Evolutionary conservation across 2,113 vertebrate genomes (phyloP).

Genomic region (Mustela nigripes): DNA sequence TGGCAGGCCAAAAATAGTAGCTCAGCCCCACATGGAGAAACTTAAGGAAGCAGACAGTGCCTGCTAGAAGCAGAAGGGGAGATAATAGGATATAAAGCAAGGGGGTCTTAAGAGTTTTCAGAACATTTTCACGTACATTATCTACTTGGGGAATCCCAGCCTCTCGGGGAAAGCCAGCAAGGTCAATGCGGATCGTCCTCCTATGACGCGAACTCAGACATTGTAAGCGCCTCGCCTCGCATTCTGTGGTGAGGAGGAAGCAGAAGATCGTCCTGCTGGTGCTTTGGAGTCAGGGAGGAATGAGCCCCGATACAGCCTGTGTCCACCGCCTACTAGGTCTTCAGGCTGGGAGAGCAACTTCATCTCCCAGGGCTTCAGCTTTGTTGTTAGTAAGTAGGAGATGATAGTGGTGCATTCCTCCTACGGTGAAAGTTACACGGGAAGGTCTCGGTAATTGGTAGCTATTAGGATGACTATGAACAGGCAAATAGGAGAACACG

Average conservation of each 20-base stretch:
- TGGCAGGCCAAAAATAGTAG: conserved; percentile 73
- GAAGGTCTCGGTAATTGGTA: neutral
- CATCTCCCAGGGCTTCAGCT: neutral
- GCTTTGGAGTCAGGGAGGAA: neutral
- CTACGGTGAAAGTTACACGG: neutral
- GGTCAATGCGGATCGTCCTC: neutral
- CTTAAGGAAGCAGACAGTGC: conserved; percentile 42
- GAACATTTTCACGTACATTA: neutral
- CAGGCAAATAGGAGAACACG: neutral
- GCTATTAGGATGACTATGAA: neutral
- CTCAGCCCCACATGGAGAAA: conserved; percentile 51
- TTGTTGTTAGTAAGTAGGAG: neutral
- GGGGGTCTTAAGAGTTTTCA: conserved; percentile 38
- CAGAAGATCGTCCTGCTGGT: accelerated
- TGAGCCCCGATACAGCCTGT: neutral
- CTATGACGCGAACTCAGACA: neutral
- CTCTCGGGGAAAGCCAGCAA: neutral
- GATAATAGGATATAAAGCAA: conserved; percentile 18
- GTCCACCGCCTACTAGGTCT: neutral
- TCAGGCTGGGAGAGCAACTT: neutral
- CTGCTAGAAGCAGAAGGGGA: conserved; percentile 58
- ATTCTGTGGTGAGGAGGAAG: neutral
- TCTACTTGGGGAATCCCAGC: conserved; percentile 5
- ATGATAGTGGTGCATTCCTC: neutral
- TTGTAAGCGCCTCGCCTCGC: neutral